Base-by-base conservation (phyloP, 2,113 vertebrate genomes). In the Oreochromis spilurus region DNA sequence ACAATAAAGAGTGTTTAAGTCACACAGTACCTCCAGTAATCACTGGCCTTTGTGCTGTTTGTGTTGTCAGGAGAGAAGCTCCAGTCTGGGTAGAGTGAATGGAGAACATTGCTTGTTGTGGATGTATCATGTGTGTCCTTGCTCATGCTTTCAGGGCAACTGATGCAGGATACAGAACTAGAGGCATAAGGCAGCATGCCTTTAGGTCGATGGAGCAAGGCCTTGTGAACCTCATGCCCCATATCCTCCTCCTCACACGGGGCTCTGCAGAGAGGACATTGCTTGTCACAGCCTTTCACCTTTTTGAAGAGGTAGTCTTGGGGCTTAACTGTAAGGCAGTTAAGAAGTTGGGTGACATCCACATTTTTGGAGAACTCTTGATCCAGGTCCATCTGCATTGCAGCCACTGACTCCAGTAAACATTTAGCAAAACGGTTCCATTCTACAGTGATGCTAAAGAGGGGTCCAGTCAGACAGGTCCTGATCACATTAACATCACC, bases 191-290 rank as follows among this genome's bases (percentile, higher is more conserved):
- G 87, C 54, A 93, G 50, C 45, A 96, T 54, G 50, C 93, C 88
- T 88, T 88, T 93, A 11, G 96, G 96, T 19, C 96, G 87, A 88
- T 96, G 96, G 78, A 95, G 57, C 26, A 88, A 26, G 24, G 92
- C 80, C 52, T 50, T 82, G 85, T 96, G 96, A 40, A 91, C 84
- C 21, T 91, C 88, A 86, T 97, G 96, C 3, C 84, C 90, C 5
- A 5, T 67, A 43, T 86, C 89, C 6, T 87, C 90, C 6, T 90
- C 53, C 11, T 96, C 95, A 88, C 96, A 97, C 1, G 95, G 96
- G 38, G 94, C 92, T 81, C 85, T 89, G 55, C 96, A 97, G 83
- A 95, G 88, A 36, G 96, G 96, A 84, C 96, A 97, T 8, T 72
- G 84, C 65, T 96, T 88, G 13, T 91, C 92, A 79, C 97, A 97